These are phyloP conservation scores for Cervus canadensis DNA, from an alignment of 2,113 vertebrate genomes.

Conservation along the genomic window DNA sequence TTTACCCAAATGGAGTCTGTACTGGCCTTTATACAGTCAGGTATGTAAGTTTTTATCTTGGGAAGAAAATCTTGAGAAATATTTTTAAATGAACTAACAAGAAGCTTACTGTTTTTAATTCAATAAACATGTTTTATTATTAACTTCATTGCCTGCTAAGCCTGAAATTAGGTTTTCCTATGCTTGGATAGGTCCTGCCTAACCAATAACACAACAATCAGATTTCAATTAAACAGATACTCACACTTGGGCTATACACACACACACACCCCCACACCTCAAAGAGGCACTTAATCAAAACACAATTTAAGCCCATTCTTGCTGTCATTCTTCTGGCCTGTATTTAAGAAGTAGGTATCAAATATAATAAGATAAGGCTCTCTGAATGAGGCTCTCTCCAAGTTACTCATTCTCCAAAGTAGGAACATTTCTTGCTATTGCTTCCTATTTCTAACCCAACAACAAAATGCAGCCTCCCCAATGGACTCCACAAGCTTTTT, in stretches of 20 bases:
- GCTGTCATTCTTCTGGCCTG: background rate
- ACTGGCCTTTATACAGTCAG: background rate
- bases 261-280: background rate
- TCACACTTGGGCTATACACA: background rate
- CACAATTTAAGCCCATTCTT: background rate
- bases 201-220: conserved; percentile 41
- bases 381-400: background rate
- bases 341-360: background rate
- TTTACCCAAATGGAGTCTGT: background rate
- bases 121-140: conserved; percentile 45
- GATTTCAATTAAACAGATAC: conserved; percentile 38
- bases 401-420: background rate
- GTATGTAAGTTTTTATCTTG: conserved; percentile 16
- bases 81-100: conserved; percentile 55
- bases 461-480: background rate
- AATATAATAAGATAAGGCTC: background rate
- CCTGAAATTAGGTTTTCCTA: conserved; percentile 57
- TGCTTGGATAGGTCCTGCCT: conserved; percentile 28
- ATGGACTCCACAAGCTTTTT: background rate
- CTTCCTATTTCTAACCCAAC: background rate
- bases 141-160: conserved; percentile 46
- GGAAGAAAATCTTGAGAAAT: conserved; percentile 44
- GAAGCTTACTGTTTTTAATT: conserved; percentile 48
- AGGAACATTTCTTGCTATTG: background rate
- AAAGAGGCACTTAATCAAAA: background rate